phyloP scores from a whole-genome alignment of 2,888 invertebrate genomes.

The Neelides folsomi region DNA sequence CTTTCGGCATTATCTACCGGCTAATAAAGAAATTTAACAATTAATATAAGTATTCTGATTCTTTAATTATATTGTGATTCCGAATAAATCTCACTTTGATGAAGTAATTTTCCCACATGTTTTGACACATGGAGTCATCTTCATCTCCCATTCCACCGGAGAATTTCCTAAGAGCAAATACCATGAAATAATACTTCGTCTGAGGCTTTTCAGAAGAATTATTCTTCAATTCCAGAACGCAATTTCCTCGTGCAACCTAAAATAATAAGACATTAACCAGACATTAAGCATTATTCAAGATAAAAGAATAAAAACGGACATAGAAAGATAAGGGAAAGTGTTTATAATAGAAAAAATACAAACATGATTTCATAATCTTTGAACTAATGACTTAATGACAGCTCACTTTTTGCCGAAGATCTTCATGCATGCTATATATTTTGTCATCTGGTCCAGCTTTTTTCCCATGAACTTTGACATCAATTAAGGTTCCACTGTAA shows the following conservation, averaged over 20 bases:
- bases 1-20: slow-evolving; percentile 19
- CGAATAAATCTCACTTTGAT: slow-evolving; percentile 19
- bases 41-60: background rate
- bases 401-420: slow-evolving; percentile 36
- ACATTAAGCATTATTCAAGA: too few species aligned
- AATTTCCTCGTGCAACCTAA: slow-evolving; percentile 38
- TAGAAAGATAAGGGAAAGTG: too few species aligned
- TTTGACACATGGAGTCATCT: slow-evolving; percentile 37
- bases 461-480: slow-evolving; percentile 29
- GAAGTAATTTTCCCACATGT: slow-evolving; percentile 39
- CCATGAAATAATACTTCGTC: slow-evolving; percentile 32
- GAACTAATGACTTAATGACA: too few species aligned
- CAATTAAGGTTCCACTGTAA: slow-evolving; percentile 25
- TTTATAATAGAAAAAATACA: too few species aligned
- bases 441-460: slow-evolving; percentile 37
- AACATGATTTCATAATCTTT: too few species aligned
- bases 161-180: slow-evolving; percentile 40
- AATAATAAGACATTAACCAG: slow-evolving; percentile 1
- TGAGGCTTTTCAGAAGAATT: slow-evolving; percentile 17
- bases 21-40: slow-evolving; percentile 8
- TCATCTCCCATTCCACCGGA: slow-evolving; percentile 42
- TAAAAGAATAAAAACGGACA: too few species aligned
- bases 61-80: background rate
- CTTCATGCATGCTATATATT: slow-evolving; percentile 36
- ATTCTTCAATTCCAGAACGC: slow-evolving; percentile 35